Conservation (phyloP, 2,888 invertebrate genomes). For the Tillus elongatus region DNA sequence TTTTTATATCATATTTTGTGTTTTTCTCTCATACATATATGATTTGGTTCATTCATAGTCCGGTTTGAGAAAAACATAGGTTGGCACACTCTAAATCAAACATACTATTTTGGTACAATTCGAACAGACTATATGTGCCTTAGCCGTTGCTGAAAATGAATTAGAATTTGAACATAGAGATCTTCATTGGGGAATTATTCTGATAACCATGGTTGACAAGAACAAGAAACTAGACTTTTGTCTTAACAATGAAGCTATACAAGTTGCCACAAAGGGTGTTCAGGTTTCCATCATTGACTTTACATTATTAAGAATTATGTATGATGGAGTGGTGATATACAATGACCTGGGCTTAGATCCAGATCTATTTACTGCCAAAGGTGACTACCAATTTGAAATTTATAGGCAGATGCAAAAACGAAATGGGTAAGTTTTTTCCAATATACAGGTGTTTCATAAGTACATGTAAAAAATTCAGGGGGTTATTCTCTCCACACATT, state of each 20-base stretch:
- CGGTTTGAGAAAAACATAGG: too few relatives aligned
- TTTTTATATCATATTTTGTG: too few relatives aligned
- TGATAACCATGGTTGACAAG: conserved; percentile 55
- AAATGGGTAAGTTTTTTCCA: conserved; percentile 67
- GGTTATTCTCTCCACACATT: too few relatives aligned
- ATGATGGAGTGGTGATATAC: conserved; percentile 52
- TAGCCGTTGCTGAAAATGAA: conserved; percentile 79
- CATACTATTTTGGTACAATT: too few relatives aligned
- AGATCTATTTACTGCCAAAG: conserved; percentile 68
- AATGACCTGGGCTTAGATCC: conserved; percentile 69
- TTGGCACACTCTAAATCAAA: too few relatives aligned
- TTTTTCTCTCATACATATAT: too few relatives aligned
- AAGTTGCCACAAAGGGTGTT: conserved; percentile 49
- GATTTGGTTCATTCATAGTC: too few relatives aligned
- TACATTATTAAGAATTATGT: conserved; percentile 70
- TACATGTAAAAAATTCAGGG: too few relatives aligned
- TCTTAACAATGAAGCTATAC: conserved; percentile 43
- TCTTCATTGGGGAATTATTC: conserved; percentile 90
- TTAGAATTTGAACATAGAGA: conserved; percentile 92
- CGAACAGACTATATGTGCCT: conserved; percentile 71
- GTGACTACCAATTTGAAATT: conserved; percentile 92
- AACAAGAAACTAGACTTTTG: conserved; percentile 45
- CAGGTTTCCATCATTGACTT: conserved; percentile 80
- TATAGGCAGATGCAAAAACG: conserved; percentile 81
- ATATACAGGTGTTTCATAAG: too few relatives aligned